Percentiles rank a stretch among this genome's conserved stretches.
Evolutionary conservation across 1,140 invertebrate genomes (phyloP).

Genomic region (Probaryconus sp.): DNA sequence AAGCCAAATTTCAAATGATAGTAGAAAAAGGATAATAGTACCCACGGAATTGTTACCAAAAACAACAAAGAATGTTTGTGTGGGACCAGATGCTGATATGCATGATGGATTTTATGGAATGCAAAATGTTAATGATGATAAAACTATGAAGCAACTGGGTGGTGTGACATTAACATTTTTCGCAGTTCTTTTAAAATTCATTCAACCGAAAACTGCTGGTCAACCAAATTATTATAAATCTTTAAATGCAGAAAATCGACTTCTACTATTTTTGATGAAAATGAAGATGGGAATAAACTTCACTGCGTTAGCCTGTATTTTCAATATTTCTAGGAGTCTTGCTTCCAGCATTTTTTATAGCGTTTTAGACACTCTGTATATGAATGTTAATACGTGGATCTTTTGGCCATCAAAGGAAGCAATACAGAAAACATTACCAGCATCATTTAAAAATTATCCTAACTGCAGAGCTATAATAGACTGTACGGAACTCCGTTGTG

Average conservation of each 20-base stretch:
- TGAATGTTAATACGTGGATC: slow-evolving; percentile 32
- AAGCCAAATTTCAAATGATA: neutral
- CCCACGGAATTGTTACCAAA: neutral
- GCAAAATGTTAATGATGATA: neutral
- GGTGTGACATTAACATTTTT: neutral
- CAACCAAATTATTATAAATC: no score
- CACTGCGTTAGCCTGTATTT: slow-evolving; percentile 5
- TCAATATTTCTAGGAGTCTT: slow-evolving; percentile 3
- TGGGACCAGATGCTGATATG: neutral
- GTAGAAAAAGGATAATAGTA: neutral
- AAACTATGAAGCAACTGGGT: neutral
- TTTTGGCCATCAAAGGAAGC: slow-evolving; percentile 38
- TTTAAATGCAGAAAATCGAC: slow-evolving; percentile 17
- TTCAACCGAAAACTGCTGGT: neutral
- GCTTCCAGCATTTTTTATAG: slow-evolving; percentile 27
- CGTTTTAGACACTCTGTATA: slow-evolving; percentile 13
- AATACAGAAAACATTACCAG: slow-evolving; percentile 20
- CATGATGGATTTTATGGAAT: slow-evolving; percentile 9
- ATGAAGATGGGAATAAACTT: slow-evolving; percentile 34
- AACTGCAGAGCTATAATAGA: slow-evolving; percentile 40
- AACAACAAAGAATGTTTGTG: neutral
- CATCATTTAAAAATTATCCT: slow-evolving; percentile 31
- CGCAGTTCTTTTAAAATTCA: neutral
- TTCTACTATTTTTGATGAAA: slow-evolving; percentile 43
- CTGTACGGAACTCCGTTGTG: slow-evolving; percentile 40